Conservation (phyloP, 2,797 vertebrate genomes). For the Chaetodon trifasciatus region DNA sequence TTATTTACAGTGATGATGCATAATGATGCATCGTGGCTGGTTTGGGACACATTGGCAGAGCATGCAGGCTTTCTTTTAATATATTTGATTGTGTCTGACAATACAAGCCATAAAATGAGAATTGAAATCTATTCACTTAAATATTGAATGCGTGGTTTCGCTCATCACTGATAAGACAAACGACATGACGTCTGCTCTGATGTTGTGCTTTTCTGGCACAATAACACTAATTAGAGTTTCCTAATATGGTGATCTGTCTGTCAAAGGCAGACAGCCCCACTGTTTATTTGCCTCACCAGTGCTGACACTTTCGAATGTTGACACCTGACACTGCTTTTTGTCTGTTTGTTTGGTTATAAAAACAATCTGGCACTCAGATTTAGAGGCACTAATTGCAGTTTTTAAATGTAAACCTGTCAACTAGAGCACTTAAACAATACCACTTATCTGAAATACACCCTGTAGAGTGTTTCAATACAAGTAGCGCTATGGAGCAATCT, state of each 20-base stretch:
- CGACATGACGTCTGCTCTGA: neutral
- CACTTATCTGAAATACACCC: neutral
- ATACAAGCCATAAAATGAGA: neutral
- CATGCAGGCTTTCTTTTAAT: neutral
- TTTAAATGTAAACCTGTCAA: neutral
- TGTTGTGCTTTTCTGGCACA: neutral
- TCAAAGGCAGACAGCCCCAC: neutral
- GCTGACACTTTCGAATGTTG: neutral
- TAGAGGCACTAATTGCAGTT: neutral
- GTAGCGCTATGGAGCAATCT: too few species aligned
- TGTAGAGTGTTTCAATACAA: neutral
- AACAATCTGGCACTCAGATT: neutral
- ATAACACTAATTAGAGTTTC: slow-evolving; percentile 27
- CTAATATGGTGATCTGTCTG: neutral
- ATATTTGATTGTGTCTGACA: neutral
- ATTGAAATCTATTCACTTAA: neutral
- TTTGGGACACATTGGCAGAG: slow-evolving; percentile 4
- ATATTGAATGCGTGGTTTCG: neutral
- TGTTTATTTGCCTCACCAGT: neutral
- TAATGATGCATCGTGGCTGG: slow-evolving; percentile 3
- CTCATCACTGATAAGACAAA: slow-evolving; percentile 10
- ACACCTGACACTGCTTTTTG: neutral
- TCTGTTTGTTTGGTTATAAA: neutral
- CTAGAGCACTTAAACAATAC: neutral
- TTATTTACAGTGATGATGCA: neutral